Evolutionary conservation across 2,113 vertebrate genomes (phyloP).

Genomic region (Leptodactylus fuscus): DNA sequence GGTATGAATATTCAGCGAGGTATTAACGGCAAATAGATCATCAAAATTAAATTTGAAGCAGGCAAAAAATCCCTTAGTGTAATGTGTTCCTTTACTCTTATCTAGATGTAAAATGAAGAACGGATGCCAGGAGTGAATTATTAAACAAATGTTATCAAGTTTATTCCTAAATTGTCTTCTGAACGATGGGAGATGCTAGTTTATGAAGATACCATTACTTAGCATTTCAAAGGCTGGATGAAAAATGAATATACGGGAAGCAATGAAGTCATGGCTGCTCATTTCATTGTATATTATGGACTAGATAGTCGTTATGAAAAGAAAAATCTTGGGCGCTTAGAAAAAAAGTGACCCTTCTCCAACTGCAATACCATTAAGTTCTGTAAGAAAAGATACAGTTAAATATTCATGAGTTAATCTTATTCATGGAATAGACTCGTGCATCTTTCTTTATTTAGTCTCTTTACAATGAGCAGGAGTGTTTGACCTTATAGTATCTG

Average conservation of each 20-base stretch:
- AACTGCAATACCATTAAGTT: neutral
- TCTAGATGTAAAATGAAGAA: neutral
- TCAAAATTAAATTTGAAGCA: constrained; percentile 29
- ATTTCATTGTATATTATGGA: neutral
- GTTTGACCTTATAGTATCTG: constrained; percentile 17
- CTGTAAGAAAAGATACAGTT: neutral
- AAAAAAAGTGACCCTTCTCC: neutral
- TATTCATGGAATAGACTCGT: constrained; percentile 21
- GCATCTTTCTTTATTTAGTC: constrained; percentile 11
- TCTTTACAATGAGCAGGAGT: neutral
- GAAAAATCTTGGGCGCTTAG: neutral
- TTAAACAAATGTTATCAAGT: constrained; percentile 17
- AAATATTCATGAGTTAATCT: constrained; percentile 25
- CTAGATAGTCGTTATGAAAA: neutral
- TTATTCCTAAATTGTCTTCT: neutral
- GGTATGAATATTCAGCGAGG: constrained; percentile 7
- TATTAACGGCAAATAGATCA: constrained; percentile 32
- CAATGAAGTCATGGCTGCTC: neutral
- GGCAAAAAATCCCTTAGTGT: constrained; percentile 7
- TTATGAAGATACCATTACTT: neutral
- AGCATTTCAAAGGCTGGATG: neutral
- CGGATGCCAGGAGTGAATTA: constrained; percentile 4
- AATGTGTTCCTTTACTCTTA: constrained; percentile 34
- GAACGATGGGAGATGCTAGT: neutral
- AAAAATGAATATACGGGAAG: neutral